Evolutionary conservation across 2,797 vertebrate species (phyloP), one percentile per base, ranked within the genome.

Genomic region (Rhabdomys pumilio): DNA sequence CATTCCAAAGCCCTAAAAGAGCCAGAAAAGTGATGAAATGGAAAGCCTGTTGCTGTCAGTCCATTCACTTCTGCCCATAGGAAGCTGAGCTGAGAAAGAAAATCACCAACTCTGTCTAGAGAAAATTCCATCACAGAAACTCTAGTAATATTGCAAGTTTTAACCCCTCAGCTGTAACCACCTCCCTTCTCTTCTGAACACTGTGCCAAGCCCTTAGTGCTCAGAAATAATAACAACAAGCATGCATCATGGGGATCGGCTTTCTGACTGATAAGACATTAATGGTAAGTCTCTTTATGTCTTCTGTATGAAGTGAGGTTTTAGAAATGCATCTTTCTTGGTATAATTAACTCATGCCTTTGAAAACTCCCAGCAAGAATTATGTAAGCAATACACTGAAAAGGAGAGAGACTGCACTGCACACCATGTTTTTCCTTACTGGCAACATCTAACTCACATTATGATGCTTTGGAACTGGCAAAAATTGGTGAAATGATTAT

Each of bases 331-430:
- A 90, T 57, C 10, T 88, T 84, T 91, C 95, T 93, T 1, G 57
- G 24, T 85, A 50, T 72, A 73, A 88, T 26, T 96, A 10, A 55
- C 31, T 55, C 24, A 26, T 55, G 50, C 59, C 77, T 97, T 90
- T 95, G n/a, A 96, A 91, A 97, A 97, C 91, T 75, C 95, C 67
- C 57, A 96, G 31, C 31, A 96, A 95, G 24, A 41, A 89, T 53
- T 89, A 63, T 41, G 1, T 76, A 91, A 65, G 41, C 50, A 12
- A 90, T 47, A 85, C 6, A 61, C 10, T 47, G 4, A 61, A 55
- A 83, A 38, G 67, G 26, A 47, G 17, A 50, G 53, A 75, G 19
- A 85, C 85, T 75, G 12, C 4, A 85, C 85, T 75, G 12, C 6
- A 86, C 22, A 79, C 81, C 83, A 93, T 65, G 61, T 0, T 96